phyloP scores from a whole-genome alignment of 2,888 invertebrate genomes.

The Parochlus steinenii region DNA sequence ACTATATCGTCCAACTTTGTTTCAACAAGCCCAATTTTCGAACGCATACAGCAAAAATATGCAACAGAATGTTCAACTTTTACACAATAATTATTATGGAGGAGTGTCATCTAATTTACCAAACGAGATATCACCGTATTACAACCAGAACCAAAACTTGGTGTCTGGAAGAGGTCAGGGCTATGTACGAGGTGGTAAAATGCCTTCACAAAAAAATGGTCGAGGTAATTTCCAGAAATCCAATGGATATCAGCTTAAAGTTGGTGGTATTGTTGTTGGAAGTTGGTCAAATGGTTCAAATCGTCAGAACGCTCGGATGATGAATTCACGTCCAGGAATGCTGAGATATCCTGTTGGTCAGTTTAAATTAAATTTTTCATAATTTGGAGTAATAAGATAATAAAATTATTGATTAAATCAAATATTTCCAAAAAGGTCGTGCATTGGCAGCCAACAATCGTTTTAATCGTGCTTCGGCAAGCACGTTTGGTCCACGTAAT shows the following conservation, averaged over 20 bases:
- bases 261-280: constrained; percentile 22
- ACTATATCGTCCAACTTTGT: background rate
- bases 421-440: no score
- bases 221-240: constrained; percentile 11
- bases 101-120: no score
- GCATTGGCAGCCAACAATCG: background rate
- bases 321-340: constrained; percentile 9
- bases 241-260: constrained; percentile 20
- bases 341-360: constrained; percentile 1
- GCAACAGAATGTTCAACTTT: background rate
- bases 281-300: constrained; percentile 19
- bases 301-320: constrained; percentile 13
- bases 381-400: no score
- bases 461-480: background rate
- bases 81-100: background rate
- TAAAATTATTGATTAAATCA: no score
- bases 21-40: background rate
- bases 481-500: background rate
- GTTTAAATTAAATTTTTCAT: no score
- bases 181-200: background rate
- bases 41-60: constrained; percentile 2
- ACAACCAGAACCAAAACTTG: no score
- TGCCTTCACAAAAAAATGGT: background rate
- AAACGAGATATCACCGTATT: no score
- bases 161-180: no score